Percentiles rank a stretch among this genome's conserved stretches.
These are phyloP conservation scores for Athrips mouffetella DNA, from an alignment of 2,888 invertebrate species.

Conservation along the genomic window DNA sequence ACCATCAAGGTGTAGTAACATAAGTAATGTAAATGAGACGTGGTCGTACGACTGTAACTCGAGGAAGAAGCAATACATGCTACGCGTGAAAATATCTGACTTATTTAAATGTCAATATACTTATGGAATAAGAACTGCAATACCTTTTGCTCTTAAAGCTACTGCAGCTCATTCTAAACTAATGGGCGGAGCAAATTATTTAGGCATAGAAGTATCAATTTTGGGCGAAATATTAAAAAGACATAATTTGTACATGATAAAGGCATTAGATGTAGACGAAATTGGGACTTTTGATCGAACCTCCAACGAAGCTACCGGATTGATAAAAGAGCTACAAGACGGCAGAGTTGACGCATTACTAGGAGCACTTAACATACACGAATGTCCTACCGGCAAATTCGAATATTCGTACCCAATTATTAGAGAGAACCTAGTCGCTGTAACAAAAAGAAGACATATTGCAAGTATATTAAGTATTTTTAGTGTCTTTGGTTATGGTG, in stretches of 20 bases:
- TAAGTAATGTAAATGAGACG: not conserved
- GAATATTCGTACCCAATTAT: not conserved
- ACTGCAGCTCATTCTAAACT: not conserved
- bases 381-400: not conserved
- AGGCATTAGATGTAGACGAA: not conserved
- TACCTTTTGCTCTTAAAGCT: not conserved
- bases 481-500: not conserved
- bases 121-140: not conserved
- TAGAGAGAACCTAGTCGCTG: not conserved
- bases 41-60: not conserved
- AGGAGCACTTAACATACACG: not conserved
- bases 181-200: not conserved
- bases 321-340: not conserved
- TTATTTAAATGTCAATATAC: not conserved
- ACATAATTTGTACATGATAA: not conserved
- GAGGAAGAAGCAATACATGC: not conserved
- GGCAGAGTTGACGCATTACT: not conserved
- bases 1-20: not conserved
- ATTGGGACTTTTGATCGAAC: not conserved
- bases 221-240: not conserved
- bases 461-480: constrained; percentile 6
- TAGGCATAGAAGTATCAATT: not conserved
- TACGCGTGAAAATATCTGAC: not conserved
- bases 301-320: not conserved
- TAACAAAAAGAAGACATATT: constrained; percentile 5